Evolutionary conservation across 2,113 vertebrate species (phyloP).

Genomic region (Cettia cetti): DNA sequence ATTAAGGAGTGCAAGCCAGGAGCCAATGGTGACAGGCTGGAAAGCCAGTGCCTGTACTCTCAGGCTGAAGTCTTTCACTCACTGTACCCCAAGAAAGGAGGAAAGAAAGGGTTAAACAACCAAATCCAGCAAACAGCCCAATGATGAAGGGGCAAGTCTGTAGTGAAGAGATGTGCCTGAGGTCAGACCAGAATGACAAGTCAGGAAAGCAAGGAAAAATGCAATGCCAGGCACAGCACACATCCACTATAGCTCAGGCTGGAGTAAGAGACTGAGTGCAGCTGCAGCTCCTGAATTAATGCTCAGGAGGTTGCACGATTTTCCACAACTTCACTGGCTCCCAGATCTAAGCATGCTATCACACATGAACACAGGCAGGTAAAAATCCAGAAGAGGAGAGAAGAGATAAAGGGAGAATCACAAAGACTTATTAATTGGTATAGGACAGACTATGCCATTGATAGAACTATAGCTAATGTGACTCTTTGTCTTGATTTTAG

Average conservation of each 20-base stretch:
- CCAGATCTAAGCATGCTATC: background rate
- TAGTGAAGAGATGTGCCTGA: background rate
- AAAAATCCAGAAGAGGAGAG: background rate
- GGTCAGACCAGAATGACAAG: background rate
- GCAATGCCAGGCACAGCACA: accelerated
- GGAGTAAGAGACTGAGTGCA: background rate
- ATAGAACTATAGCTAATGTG: background rate
- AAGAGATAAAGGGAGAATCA: background rate
- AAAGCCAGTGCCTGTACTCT: background rate
- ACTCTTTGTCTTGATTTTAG: background rate
- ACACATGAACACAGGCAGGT: background rate
- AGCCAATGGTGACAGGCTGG: background rate
- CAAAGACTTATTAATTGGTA: background rate
- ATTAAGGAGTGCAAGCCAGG: background rate
- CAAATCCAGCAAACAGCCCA: background rate
- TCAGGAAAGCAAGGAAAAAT: background rate
- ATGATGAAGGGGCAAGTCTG: background rate
- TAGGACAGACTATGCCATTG: background rate
- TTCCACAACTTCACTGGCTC: background rate
- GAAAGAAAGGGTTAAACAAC: background rate
- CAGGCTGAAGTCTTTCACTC: background rate
- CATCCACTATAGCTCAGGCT: background rate
- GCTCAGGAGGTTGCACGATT: background rate
- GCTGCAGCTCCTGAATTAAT: background rate
- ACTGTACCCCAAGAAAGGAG: background rate